These are phyloP conservation scores for Contarinia nasturtii DNA, from an alignment of 1,140 invertebrate genomes.

Conservation along the genomic window DNA sequence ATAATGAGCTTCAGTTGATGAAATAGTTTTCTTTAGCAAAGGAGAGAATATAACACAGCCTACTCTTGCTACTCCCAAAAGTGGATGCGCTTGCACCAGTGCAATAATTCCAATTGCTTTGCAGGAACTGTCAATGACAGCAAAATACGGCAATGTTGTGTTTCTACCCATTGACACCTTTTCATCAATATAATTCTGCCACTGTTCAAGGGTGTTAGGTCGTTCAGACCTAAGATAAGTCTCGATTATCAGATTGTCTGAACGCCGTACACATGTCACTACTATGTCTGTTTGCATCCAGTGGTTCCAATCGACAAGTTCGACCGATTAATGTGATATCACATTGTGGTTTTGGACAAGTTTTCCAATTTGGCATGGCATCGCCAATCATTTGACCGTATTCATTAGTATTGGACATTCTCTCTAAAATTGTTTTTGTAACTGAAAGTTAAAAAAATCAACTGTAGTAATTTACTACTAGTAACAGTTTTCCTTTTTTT, in stretches of 20 bases:
- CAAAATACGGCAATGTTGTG: background rate
- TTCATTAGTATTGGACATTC: background rate
- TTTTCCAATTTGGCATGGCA: background rate
- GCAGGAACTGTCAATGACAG: background rate
- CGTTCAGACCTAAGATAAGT: background rate
- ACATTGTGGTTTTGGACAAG: background rate
- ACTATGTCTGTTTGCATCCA: background rate
- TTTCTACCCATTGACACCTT: too few species aligned
- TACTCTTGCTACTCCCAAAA: background rate
- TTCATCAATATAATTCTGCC: background rate
- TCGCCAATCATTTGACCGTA: background rate
- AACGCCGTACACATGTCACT: background rate
- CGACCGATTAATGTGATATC: background rate
- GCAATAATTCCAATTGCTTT: background rate
- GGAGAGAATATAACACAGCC: background rate
- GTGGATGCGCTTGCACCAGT: background rate
- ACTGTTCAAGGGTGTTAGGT: background rate
- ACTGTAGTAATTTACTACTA: too few species aligned
- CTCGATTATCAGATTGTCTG: background rate
- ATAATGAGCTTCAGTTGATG: slow-evolving; percentile 1
- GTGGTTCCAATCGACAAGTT: background rate
- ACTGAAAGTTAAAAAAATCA: too few species aligned
- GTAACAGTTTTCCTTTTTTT: too few species aligned
- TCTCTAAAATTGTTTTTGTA: too few species aligned
- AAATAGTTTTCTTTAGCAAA: too few species aligned